These are phyloP conservation scores for Tenebrosternarchus preto DNA, from an alignment of 2,113 vertebrate species.

Conservation along the genomic window DNA sequence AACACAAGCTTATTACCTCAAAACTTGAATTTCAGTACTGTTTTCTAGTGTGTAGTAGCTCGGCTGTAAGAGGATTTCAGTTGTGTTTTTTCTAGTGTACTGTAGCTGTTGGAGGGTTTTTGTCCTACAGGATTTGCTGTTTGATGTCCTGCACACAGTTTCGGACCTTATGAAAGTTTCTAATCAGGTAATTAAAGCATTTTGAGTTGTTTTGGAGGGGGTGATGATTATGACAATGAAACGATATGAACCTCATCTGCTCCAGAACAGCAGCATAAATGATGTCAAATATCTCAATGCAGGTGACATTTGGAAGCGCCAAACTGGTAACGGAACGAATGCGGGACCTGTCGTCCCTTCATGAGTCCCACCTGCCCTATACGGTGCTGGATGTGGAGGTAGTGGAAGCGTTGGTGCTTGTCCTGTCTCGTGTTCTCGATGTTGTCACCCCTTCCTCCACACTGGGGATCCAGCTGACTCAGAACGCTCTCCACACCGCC, in stretches of 20 bases:
- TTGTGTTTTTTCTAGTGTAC: background rate
- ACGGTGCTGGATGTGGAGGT: constrained; percentile 42
- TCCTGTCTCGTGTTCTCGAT: constrained; percentile 71
- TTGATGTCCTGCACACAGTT: constrained; percentile 67
- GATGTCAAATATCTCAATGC: constrained; percentile 8
- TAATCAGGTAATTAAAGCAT: constrained; percentile 67
- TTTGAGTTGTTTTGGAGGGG: background rate
- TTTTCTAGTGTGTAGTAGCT: no score
- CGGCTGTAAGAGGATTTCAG: no score
- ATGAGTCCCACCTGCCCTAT: background rate
- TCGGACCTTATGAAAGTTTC: constrained; percentile 69
- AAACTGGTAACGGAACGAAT: constrained; percentile 57
- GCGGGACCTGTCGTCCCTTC: constrained; percentile 47
- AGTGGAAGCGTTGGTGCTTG: constrained; percentile 56
- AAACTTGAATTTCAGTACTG: no score
- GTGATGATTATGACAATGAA: background rate
- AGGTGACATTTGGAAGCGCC: constrained; percentile 68
- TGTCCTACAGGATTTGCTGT: constrained; percentile 64
- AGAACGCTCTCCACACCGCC: constrained; percentile 66
- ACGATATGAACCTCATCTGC: background rate
- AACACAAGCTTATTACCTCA: no score
- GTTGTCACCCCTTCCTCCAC: constrained; percentile 12
- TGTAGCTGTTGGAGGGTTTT: no score
- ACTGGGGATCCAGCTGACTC: constrained; percentile 47
- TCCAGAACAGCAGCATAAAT: background rate